phyloP scores from a whole-genome alignment of 1,140 invertebrate genomes.

The Megathymus violae region DNA sequence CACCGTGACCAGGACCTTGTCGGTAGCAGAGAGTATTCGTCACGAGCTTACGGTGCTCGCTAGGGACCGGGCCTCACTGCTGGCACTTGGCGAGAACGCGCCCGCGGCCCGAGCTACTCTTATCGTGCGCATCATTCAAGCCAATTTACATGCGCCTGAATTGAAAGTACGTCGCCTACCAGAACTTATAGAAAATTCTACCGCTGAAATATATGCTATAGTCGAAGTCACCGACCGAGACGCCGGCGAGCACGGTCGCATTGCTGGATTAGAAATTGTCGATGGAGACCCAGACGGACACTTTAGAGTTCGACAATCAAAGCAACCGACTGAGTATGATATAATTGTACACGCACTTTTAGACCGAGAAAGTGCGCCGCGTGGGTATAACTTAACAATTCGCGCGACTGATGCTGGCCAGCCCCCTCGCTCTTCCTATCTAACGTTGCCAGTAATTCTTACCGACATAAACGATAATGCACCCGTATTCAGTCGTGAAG shows the following conservation, averaged over 20 bases:
- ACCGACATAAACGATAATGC: slow-evolving; percentile 93
- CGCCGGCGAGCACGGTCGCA: slow-evolving; percentile 91
- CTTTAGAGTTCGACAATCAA: slow-evolving; percentile 89
- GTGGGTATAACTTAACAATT: slow-evolving; percentile 94
- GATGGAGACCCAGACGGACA: slow-evolving; percentile 94
- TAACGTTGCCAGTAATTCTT: slow-evolving; percentile 90
- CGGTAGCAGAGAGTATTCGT: slow-evolving; percentile 87
- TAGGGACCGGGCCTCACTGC: slow-evolving; percentile 90
- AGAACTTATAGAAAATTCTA: slow-evolving; percentile 92
- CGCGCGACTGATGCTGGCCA: slow-evolving; percentile 92
- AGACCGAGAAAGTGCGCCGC: slow-evolving; percentile 89
- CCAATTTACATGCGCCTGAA: slow-evolving; percentile 94
- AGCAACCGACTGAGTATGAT: slow-evolving; percentile 88
- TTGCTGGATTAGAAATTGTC: slow-evolving; percentile 93
- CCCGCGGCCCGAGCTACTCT: slow-evolving; percentile 86
- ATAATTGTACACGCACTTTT: slow-evolving; percentile 90
- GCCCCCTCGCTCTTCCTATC: slow-evolving; percentile 90
- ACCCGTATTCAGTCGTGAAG: slow-evolving; percentile 94
- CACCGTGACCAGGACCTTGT: slow-evolving; percentile 91
- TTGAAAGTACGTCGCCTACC: slow-evolving; percentile 92
- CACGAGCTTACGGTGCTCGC: slow-evolving; percentile 92
- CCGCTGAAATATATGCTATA: slow-evolving; percentile 95
- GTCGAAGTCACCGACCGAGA: slow-evolving; percentile 93
- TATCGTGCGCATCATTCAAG: slow-evolving; percentile 90
- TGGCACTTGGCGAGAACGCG: slow-evolving; percentile 66